Percentiles rank a stretch among this genome's conserved stretches.
phyloP scores from a whole-genome alignment of 1,140 invertebrate species.

The Hormaphis cornu region DNA sequence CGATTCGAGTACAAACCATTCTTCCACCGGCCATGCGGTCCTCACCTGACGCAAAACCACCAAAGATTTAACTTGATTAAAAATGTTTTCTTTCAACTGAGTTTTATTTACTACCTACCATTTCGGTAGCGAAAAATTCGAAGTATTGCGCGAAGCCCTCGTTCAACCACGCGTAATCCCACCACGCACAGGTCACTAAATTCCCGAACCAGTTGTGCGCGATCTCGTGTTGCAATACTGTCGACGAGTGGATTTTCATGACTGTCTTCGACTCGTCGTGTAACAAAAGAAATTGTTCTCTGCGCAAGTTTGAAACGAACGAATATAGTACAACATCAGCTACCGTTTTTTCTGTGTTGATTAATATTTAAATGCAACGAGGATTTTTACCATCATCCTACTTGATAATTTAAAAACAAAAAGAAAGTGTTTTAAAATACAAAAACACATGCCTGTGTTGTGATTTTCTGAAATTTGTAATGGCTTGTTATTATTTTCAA shows the following conservation, averaged over 20 bases:
- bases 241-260: conserved; percentile 40
- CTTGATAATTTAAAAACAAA: too few species aligned
- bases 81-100: too few species aligned
- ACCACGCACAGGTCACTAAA: conserved; percentile 43
- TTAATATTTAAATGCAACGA: too few species aligned
- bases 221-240: conserved; percentile 48
- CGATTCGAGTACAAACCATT: not conserved
- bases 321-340: too few species aligned
- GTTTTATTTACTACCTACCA: too few species aligned
- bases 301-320: not conserved
- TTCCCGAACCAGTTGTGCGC: conserved; percentile 48
- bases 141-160: conserved; percentile 49
- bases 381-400: too few species aligned
- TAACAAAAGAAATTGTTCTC: not conserved
- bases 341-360: too few species aligned
- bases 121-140: conserved; percentile 35
- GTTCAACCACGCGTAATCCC: conserved; percentile 49
- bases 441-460: too few species aligned
- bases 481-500: too few species aligned
- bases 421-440: too few species aligned
- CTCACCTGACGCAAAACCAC: not conserved
- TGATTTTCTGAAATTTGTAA: too few species aligned
- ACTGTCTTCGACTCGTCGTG: not conserved
- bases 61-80: too few species aligned
- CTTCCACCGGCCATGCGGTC: not conserved